phyloP scores from a whole-genome alignment of 2,888 invertebrate genomes.

The Dicyrtomina minuta region DNA sequence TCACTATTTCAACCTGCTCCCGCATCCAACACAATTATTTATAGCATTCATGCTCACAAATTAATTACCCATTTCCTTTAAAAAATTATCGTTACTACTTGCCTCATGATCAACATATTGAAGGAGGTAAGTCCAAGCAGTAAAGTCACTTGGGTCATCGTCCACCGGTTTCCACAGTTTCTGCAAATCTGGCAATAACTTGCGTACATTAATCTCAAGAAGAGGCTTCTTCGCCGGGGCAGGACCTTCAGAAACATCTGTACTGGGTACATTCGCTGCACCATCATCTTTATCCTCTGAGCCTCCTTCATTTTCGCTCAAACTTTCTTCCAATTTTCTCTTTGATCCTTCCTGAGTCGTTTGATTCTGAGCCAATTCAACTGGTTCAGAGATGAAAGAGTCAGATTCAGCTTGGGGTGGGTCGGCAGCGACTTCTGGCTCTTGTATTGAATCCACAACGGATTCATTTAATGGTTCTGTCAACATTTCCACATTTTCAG shows the following conservation, averaged over 20 bases:
- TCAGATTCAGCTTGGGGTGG: too few species aligned
- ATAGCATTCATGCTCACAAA: not conserved
- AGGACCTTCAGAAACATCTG: constrained; percentile 34
- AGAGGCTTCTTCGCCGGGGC: constrained; percentile 57
- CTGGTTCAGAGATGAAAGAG: too few species aligned
- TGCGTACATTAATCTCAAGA: constrained; percentile 61
- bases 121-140: constrained; percentile 93
- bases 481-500: too few species aligned
- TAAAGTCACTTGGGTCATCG: constrained; percentile 92
- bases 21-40: too few species aligned
- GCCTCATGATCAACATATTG: constrained; percentile 98
- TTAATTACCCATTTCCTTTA: too few species aligned
- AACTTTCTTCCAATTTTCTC: not conserved
- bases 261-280: not conserved
- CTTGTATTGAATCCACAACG: too few species aligned
- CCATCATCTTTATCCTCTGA: not conserved
- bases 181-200: constrained; percentile 79
- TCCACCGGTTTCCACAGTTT: constrained; percentile 96
- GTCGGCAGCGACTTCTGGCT: too few species aligned
- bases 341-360: not conserved
- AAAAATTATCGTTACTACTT: too few species aligned
- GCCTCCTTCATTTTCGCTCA: not conserved
- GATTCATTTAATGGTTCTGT: too few species aligned
- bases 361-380: too few species aligned
- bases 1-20: too few species aligned